These are phyloP conservation scores for Drosophila hamatofila DNA, from an alignment of 2,888 invertebrate species.

Conservation along the genomic window DNA sequence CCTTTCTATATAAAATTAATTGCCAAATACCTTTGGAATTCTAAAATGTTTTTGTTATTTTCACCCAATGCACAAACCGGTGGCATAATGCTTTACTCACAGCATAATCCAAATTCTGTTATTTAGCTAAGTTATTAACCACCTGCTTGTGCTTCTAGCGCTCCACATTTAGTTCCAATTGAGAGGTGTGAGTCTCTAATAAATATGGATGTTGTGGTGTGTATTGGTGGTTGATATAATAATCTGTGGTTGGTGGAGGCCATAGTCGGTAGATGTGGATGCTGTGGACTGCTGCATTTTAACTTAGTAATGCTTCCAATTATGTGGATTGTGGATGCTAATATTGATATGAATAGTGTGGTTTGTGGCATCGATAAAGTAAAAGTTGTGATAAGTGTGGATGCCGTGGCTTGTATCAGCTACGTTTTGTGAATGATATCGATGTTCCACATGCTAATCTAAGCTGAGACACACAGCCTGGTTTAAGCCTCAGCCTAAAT, in stretches of 20 bases:
- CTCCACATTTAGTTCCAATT: neutral
- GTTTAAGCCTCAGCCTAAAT: slow-evolving; percentile 9
- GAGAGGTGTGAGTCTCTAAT: neutral
- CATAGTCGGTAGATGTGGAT: neutral
- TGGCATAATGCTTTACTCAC: neutral
- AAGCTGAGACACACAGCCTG: neutral
- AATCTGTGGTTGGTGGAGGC: neutral
- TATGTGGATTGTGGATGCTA: neutral
- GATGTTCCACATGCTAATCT: neutral
- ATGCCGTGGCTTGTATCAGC: neutral
- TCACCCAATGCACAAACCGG: neutral
- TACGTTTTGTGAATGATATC: neutral
- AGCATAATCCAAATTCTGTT: too few species aligned
- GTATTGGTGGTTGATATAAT: too few species aligned
- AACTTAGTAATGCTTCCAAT: neutral
- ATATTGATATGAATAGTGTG: neutral
- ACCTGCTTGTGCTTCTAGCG: too few species aligned
- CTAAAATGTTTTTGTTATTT: neutral
- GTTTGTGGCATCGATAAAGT: neutral
- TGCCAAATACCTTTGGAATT: neutral
- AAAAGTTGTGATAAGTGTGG: too few species aligned
- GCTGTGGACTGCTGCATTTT: neutral
- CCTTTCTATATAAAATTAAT: neutral
- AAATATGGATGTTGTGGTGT: neutral
- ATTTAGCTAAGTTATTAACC: slow-evolving; percentile 1